Percentiles rank a stretch among this genome's conserved stretches.
These are phyloP conservation scores for Periophthalmus magnuspinnatus DNA, from an alignment of 2,797 vertebrate species.

Conservation along the genomic window DNA sequence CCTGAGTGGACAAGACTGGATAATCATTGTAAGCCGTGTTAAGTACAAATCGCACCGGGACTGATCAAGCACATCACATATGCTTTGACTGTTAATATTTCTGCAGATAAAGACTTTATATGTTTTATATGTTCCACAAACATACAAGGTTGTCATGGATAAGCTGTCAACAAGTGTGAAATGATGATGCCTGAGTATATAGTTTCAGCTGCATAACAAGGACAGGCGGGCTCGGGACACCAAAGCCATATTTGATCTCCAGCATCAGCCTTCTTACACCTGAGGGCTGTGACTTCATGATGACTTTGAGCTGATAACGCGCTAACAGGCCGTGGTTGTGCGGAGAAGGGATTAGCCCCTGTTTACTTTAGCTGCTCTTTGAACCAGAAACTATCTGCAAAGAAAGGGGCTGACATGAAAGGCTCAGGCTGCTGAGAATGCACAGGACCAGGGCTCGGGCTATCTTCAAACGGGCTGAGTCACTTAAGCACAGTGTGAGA, in stretches of 20 bases:
- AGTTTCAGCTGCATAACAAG: conserved; percentile 52
- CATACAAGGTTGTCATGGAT: conserved; percentile 27
- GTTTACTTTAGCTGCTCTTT: conserved; percentile 68
- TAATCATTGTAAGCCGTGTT: conserved; percentile 77
- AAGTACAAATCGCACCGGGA: conserved; percentile 79
- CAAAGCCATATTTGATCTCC: conserved; percentile 72
- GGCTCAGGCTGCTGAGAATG: conserved; percentile 63
- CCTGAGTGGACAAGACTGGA: conserved; percentile 61
- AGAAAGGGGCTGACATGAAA: conserved; percentile 68
- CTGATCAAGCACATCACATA: conserved; percentile 65
- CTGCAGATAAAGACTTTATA: conserved; percentile 9
- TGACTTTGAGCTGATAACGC: conserved; percentile 70
- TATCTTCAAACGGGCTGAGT: conserved; percentile 67
- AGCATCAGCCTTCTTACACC: conserved; percentile 65
- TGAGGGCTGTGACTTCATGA: conserved; percentile 68
- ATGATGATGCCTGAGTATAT: conserved; percentile 48
- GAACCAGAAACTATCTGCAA: conserved; percentile 64
- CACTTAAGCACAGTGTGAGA: conserved; percentile 50
- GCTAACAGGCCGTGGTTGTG: conserved; percentile 61
- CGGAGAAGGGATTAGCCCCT: conserved; percentile 67
- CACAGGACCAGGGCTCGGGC: conserved; percentile 43
- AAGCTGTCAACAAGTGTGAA: conserved; percentile 25
- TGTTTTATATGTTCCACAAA: conserved; percentile 18
- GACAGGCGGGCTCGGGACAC: conserved; percentile 54
- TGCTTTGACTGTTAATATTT: conserved; percentile 31